Evolutionary conservation across 2,888 invertebrate genomes (phyloP), one percentile per base, ranked within the genome.

Genomic region (Sinopyrophorus schimmeli): DNA sequence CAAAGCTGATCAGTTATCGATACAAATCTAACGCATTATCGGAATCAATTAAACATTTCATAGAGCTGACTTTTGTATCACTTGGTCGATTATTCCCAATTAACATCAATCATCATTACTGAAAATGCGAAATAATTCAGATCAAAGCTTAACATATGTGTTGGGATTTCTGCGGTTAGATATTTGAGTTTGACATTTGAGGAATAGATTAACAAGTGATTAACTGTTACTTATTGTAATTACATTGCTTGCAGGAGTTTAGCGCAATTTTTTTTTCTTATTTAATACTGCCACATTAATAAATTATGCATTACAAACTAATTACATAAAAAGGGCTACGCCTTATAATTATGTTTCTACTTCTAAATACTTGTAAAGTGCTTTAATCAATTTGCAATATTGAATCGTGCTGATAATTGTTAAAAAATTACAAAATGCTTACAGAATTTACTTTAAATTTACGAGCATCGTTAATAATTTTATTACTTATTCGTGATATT

Each of bases 401-500:
- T 26, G 44, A 37, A 42, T 48, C 42, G 48, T 48, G 48, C 37
- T 27, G 48, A 30, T 42, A 48, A 48, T 42, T 30, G 48, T 41
- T 28, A 30, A 47, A 41, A 32, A 31, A 3, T 35, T 42, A 44
- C 38, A 37, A 48, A 47, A 42, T 42, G 18, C 26, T 27, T n/a
- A 14, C 40, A 16, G 37, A 20, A 16, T 27, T 39, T 47, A 34
- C 40, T 35, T 48, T 18, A 20, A 9, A 48, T 41, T 48, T 48
- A 41, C 41, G 47, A 37, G 34, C 39, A 27, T 47, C 23, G 47
- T 47, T 28, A 11, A 12, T 30, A 41, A 47, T 47, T 47, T 47
- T 41, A 48, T 48, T 48, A 30, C 48, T 11, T 31, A 38, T 43
- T 49, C 48, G 48, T 49, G 48, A 42, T 49, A 42, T 43, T 31